These are phyloP conservation scores for Cheilosia vulpina DNA, from an alignment of 2,888 invertebrate species.

Conservation along the genomic window DNA sequence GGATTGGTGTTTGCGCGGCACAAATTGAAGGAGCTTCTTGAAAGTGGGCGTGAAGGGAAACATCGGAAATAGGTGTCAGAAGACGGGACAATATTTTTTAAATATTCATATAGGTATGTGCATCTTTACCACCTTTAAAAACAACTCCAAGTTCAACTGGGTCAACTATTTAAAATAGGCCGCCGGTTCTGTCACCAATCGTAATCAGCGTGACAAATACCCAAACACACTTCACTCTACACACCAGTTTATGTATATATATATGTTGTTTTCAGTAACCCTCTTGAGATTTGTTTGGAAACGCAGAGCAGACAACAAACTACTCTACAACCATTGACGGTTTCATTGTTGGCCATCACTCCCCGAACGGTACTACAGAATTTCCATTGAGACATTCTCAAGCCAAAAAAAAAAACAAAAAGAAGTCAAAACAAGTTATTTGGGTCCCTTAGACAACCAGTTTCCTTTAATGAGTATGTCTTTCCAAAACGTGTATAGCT, in stretches of 20 bases:
- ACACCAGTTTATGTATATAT: no score
- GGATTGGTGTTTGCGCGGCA: conserved; percentile 6
- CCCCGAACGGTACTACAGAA: conserved; percentile 23
- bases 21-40: not conserved
- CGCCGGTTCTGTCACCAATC: no score
- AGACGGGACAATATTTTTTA: no score
- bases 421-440: conserved; percentile 4
- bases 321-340: conserved; percentile 22
- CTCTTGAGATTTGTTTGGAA: not conserved
- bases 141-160: no score
- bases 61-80: no score
- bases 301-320: not conserved
- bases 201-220: no score
- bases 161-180: no score
- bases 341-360: conserved; percentile 29
- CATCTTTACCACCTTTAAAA: no score
- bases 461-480: conserved; percentile 39
- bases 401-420: not conserved
- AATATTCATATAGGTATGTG: no score
- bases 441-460: conserved; percentile 52
- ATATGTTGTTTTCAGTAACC: no score
- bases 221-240: no score
- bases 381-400: conserved; percentile 44
- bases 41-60: no score
- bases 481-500: conserved; percentile 47